Evolutionary conservation across 2,888 invertebrate genomes (phyloP).

Genomic region (Acanthoscelides obtectus): DNA sequence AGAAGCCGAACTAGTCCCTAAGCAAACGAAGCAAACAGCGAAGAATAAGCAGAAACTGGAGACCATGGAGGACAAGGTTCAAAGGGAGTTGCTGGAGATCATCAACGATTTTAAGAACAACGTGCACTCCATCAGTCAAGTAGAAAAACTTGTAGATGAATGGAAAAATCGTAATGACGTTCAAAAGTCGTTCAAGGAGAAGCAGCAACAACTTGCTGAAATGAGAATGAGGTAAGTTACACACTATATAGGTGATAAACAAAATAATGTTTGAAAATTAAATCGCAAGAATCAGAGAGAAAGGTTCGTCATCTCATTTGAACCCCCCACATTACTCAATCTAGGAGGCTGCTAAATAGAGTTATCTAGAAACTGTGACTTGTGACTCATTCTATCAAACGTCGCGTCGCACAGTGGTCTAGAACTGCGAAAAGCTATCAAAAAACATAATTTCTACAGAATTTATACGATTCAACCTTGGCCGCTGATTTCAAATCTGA

Average conservation of each 20-base stretch:
- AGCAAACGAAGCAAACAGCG: constrained; percentile 6
- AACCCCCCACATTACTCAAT: too few relatives aligned
- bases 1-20: constrained; percentile 11
- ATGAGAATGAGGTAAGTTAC: constrained; percentile 55
- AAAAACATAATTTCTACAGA: too few relatives aligned
- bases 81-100: constrained; percentile 80
- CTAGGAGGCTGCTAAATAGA: too few relatives aligned
- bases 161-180: constrained; percentile 87
- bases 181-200: constrained; percentile 78
- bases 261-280: too few relatives aligned
- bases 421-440: too few relatives aligned
- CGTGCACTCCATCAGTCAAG: constrained; percentile 78
- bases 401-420: too few relatives aligned
- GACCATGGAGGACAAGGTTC: constrained; percentile 52
- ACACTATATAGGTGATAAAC: background rate
- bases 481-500: too few relatives aligned
- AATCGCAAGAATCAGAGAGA: too few relatives aligned
- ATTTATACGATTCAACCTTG: too few relatives aligned
- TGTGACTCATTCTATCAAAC: too few relatives aligned
- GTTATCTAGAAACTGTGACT: too few relatives aligned
- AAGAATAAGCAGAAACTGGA: constrained; percentile 35
- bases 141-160: constrained; percentile 78
- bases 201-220: constrained; percentile 74
- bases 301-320: too few relatives aligned
- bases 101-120: constrained; percentile 88